These are phyloP conservation scores for Drosophila picticornis DNA, from an alignment of 2,888 invertebrate genomes.

Conservation along the genomic window DNA sequence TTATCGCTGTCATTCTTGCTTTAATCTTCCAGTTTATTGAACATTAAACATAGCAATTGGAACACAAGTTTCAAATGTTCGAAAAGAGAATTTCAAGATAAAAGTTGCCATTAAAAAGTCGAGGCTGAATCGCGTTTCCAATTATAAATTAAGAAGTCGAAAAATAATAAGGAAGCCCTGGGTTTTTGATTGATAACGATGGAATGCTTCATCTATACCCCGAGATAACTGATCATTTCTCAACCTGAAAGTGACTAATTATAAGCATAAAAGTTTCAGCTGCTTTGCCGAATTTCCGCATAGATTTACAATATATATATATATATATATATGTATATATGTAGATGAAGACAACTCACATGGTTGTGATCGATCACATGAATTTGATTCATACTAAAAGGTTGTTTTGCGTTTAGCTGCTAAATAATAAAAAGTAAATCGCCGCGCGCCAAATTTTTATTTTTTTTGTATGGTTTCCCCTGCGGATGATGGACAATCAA, in stretches of 20 bases:
- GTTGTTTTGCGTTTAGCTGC: background rate
- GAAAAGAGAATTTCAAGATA: background rate
- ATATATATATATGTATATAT: background rate
- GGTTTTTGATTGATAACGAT: background rate
- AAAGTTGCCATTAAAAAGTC: background rate
- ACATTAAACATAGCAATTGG: background rate
- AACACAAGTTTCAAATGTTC: background rate
- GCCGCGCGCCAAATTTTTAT: background rate
- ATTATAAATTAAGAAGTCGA: background rate
- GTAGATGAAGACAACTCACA: background rate
- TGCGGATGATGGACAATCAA: background rate
- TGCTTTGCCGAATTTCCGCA: background rate
- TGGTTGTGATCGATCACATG: background rate
- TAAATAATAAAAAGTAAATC: constrained; percentile 5
- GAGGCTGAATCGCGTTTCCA: background rate
- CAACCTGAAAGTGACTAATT: background rate
- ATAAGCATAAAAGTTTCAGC: background rate
- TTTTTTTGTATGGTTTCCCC: background rate
- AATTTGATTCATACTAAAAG: background rate
- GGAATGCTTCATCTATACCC: background rate
- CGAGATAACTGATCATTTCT: background rate
- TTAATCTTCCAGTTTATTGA: constrained; percentile 7
- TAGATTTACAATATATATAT: background rate
- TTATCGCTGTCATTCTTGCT: constrained; percentile 32
- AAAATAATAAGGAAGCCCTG: background rate